Conservation (phyloP, 2,797 vertebrate genomes). For the Danio aesculapii region DNA sequence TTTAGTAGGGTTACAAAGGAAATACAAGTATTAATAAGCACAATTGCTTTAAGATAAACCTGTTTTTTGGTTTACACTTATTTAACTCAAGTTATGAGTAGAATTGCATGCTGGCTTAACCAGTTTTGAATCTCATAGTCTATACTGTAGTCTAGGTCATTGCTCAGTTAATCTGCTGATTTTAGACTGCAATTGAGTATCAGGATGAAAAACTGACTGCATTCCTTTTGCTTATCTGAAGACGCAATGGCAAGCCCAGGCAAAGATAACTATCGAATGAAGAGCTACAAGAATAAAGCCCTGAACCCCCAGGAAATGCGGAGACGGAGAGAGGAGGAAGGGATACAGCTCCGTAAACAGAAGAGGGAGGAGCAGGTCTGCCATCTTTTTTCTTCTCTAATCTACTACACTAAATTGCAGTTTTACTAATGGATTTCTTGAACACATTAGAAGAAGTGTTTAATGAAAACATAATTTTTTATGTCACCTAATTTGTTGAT, state of each 20-base stretch:
- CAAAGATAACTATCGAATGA: constrained; percentile 91
- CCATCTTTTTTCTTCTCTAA: background rate
- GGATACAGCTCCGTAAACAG: constrained; percentile 92
- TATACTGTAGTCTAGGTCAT: background rate
- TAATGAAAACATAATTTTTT: background rate
- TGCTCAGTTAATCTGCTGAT: background rate
- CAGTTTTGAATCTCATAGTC: background rate
- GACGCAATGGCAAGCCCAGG: constrained; percentile 88
- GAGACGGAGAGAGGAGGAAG: constrained; percentile 91
- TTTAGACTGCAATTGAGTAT: background rate
- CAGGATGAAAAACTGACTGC: background rate
- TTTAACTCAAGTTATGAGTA: background rate
- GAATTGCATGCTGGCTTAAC: background rate
- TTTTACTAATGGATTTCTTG: background rate
- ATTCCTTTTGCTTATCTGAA: constrained; percentile 56
- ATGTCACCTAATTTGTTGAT: background rate
- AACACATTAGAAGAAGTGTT: background rate
- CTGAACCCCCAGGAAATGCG: constrained; percentile 95
- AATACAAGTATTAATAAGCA: background rate
- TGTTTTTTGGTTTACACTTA: background rate
- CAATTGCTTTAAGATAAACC: constrained; percentile 1
- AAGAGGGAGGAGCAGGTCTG: constrained; percentile 92
- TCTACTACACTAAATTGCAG: background rate
- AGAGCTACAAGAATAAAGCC: constrained; percentile 94
- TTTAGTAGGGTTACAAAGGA: constrained; percentile 4